Conservation (phyloP, 2,797 vertebrate species). For the Crocodylus rhombifer region DNA sequence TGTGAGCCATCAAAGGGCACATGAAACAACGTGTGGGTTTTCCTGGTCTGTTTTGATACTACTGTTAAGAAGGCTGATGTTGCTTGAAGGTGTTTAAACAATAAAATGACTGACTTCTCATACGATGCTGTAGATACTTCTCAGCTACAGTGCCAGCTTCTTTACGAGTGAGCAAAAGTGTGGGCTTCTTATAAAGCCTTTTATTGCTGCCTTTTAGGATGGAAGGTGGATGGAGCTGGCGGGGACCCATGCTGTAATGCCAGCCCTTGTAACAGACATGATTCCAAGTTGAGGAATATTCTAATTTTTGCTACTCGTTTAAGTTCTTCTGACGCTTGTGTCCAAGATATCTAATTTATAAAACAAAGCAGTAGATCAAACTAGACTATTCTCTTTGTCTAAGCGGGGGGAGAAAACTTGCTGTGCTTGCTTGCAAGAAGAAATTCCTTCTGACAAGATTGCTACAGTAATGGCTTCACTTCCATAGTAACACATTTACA, state of each 20-base stretch:
- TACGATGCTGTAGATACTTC: not conserved
- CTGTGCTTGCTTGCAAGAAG: not conserved
- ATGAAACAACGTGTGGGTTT: not conserved
- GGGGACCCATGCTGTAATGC: no score
- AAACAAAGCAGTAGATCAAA: not conserved
- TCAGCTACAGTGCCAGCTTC: not conserved
- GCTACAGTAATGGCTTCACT: not conserved
- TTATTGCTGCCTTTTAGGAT: not conserved
- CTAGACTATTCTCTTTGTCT: not conserved
- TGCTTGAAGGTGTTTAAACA: not conserved
- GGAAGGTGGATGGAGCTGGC: not conserved
- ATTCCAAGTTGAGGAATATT: not conserved
- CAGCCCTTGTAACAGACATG: not conserved
- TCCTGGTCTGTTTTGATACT: not conserved
- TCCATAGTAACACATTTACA: not conserved
- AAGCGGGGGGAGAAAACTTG: rapidly evolving
- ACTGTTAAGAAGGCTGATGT: not conserved
- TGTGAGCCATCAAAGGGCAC: not conserved
- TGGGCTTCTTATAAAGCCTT: not conserved
- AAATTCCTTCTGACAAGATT: not conserved
- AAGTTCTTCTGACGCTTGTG: not conserved
- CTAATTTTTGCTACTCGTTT: not conserved
- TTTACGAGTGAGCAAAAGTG: not conserved
- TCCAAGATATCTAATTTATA: not conserved
- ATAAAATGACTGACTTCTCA: not conserved